These are phyloP conservation scores for Apodemia arnacis DNA, from an alignment of 2,888 invertebrate genomes.

Conservation along the genomic window DNA sequence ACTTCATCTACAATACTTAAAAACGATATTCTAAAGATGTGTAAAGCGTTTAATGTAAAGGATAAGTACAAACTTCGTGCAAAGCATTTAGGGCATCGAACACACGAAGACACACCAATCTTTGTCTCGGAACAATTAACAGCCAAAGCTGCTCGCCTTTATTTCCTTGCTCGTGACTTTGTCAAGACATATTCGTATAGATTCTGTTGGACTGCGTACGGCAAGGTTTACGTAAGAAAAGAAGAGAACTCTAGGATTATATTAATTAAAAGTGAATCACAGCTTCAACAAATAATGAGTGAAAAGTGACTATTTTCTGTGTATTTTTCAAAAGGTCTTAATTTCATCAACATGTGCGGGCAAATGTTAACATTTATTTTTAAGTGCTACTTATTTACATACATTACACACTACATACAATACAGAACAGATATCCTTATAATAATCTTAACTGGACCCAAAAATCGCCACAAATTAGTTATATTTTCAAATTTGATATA, in stretches of 20 bases:
- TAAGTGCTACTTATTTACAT: not conserved
- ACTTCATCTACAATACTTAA: conserved; percentile 43
- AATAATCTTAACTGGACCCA: too few species aligned
- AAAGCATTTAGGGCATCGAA: too few species aligned
- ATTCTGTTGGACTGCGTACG: conserved; percentile 37
- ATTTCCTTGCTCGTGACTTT: conserved; percentile 3
- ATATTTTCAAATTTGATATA: too few species aligned
- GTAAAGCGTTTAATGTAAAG: too few species aligned
- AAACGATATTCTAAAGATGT: too few species aligned
- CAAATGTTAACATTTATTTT: not conserved
- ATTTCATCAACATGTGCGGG: not conserved
- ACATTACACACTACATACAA: not conserved
- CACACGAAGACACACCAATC: conserved; percentile 35
- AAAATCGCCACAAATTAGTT: too few species aligned
- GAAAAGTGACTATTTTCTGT: not conserved
- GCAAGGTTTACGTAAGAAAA: conserved; percentile 20
- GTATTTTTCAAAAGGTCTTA: not conserved
- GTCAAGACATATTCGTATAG: not conserved
- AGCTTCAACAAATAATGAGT: conserved; percentile 30
- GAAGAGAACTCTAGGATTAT: conserved; percentile 24
- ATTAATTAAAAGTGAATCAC: conserved; percentile 41
- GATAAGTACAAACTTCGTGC: conserved; percentile 50
- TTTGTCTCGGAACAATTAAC: too few species aligned
- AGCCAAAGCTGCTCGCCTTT: too few species aligned
- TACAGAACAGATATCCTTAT: not conserved